Conservation (phyloP, 2,113 vertebrate genomes). For the Himantopus leucocephalus region DNA sequence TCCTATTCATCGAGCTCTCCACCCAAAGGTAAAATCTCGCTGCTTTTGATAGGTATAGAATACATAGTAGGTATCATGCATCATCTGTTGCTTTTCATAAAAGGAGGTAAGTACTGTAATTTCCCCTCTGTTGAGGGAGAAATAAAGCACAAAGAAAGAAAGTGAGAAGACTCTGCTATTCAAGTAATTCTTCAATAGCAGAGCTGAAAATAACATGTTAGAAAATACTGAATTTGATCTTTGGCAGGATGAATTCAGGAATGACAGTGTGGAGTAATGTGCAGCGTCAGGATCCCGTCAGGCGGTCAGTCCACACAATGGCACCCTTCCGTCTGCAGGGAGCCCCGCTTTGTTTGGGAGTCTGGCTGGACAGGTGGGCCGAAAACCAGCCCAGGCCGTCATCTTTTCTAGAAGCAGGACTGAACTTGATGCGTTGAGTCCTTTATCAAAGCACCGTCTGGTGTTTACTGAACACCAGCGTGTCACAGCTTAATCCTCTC, state of each 20-base stretch:
- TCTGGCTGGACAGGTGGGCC: neutral
- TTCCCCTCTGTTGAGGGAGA: slow-evolving; percentile 43
- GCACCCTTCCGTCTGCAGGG: neutral
- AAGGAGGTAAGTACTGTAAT: slow-evolving; percentile 15
- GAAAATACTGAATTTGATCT: neutral
- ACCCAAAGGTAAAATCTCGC: neutral
- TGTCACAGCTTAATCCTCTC: neutral
- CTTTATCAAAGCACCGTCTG: neutral
- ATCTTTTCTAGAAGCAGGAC: neutral
- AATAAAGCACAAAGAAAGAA: slow-evolving; percentile 9
- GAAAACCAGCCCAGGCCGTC: neutral
- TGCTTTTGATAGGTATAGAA: neutral
- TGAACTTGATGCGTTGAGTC: neutral
- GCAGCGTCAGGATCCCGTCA: neutral
- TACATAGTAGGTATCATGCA: neutral
- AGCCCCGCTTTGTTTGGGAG: neutral
- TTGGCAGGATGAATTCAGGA: neutral
- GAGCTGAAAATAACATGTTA: neutral
- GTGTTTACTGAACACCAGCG: neutral
- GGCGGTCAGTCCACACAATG: accelerated
- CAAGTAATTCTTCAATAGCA: slow-evolving; percentile 9
- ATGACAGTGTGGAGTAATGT: neutral
- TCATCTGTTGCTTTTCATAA: slow-evolving; percentile 25
- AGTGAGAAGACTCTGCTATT: neutral
- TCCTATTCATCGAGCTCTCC: neutral